Evolutionary conservation across 2,113 vertebrate genomes (phyloP).

Genomic region (Hylia prasina): DNA sequence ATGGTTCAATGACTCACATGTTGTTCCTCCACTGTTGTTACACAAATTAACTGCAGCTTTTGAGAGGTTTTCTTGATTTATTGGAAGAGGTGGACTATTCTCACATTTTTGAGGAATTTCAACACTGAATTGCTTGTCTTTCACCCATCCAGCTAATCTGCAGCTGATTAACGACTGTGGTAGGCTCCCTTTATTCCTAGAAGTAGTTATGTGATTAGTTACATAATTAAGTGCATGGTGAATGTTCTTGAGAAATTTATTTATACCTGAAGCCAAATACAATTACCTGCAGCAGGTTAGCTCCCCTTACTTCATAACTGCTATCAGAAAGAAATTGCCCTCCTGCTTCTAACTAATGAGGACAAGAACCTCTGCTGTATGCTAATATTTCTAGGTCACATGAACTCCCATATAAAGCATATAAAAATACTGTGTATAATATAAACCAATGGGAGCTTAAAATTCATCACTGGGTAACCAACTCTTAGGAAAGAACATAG

Average conservation of each 20-base stretch:
- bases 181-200: slow-evolving; percentile 83
- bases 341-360: background rate
- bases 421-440: background rate
- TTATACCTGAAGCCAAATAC: background rate
- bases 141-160: slow-evolving; percentile 88
- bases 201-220: background rate
- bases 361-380: background rate
- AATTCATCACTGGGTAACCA: background rate
- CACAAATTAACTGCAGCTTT: background rate
- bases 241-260: background rate
- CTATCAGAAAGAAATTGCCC: background rate
- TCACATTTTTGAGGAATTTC: background rate
- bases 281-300: background rate
- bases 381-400: background rate
- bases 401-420: background rate
- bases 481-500: background rate
- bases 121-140: slow-evolving; percentile 80
- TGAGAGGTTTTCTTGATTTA: background rate
- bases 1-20: background rate
- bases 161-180: slow-evolving; percentile 80
- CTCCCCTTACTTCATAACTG: background rate
- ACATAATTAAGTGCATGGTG: background rate
- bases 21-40: background rate
- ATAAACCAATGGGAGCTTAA: background rate
- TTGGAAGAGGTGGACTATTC: background rate